Base-by-base conservation (phyloP, 1,140 invertebrate species). In the Armadillidium nasatum region DNA sequence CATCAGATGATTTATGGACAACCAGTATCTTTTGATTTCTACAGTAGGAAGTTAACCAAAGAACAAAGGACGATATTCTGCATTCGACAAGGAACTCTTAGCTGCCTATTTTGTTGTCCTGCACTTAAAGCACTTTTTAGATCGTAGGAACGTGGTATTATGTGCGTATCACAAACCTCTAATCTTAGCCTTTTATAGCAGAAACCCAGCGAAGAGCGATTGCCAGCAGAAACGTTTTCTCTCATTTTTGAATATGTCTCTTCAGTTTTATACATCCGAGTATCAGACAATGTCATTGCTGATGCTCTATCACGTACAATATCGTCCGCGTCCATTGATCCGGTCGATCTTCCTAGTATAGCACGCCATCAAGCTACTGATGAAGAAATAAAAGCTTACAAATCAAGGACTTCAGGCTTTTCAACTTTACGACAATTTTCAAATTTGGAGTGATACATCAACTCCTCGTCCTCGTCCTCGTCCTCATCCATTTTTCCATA, bases 41-140 rank as follows among this genome's bases (percentile, higher is more conserved):
- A 85, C 70, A 85, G 84, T 10, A 83, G 80, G 67, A 85, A 85
- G 75, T 72, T 86, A 0, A 82, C 68, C 4, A 54, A 78, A 21
- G 72, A 82, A 0, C 80, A 87, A 80, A 50, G 75, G 21, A n/a
- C 83, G 83, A 23, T 85, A 86, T 67, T 82, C 82, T 15, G 81
- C 84, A 3, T 87, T 84, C 21, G 74, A 78, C 60, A 44, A 76
- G 1, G 77, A 78, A 78, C 44, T 78, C 21, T 66, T 78, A 0
- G 76, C 77, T 7, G 44, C 76, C 15, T 78, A 77, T 71, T 71
- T 79, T 4, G 4, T 76, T 0, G 33, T 78, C n/a, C 23, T 67
- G 19, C 77, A 79, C 19, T 78, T 78, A 9, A 72, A 71, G 0
- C 45, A 72, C 22, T 15, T 78, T 2, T 15, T 78, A 9, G 15